These are phyloP conservation scores for Lepus timidus DNA, from an alignment of 2,113 vertebrate species.

Conservation along the genomic window DNA sequence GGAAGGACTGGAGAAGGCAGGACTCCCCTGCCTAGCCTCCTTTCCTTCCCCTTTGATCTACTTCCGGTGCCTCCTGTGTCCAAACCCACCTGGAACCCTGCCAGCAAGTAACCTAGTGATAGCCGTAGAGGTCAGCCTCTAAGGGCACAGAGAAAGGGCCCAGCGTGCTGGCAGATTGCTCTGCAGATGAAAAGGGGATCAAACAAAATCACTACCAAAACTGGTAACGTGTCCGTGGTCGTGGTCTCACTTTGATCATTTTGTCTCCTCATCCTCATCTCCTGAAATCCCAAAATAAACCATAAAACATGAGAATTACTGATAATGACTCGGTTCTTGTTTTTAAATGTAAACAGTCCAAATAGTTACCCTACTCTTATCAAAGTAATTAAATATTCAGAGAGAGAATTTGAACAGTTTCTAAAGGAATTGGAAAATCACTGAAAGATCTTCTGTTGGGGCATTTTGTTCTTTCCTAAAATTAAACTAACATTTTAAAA, in stretches of 20 bases:
- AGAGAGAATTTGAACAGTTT: slow-evolving; percentile 46
- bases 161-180: background rate
- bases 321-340: slow-evolving; percentile 19
- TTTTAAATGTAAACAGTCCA: slow-evolving; percentile 51
- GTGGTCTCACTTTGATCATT: background rate
- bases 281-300: slow-evolving; percentile 39
- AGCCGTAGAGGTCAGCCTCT: background rate
- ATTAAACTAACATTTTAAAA: slow-evolving; percentile 48
- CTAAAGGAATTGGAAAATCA: slow-evolving; percentile 56
- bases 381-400: slow-evolving; percentile 45
- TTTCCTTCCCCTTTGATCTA: background rate
- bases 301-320: slow-evolving; percentile 39
- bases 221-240: background rate
- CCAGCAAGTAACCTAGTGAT: background rate
- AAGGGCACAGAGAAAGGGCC: background rate
- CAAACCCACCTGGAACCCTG: background rate
- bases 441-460: slow-evolving; percentile 50
- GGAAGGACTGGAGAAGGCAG: background rate
- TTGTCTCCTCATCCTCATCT: background rate
- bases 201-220: background rate
- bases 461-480: slow-evolving; percentile 69
- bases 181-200: background rate
- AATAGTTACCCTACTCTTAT: slow-evolving; percentile 32
- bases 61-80: background rate
- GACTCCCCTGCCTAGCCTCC: background rate